Percentiles rank a stretch among this genome's conserved stretches.
Evolutionary conservation across 23 tunicate genomes (phyloP).

Genomic region (Trididemnum clinides): DNA sequence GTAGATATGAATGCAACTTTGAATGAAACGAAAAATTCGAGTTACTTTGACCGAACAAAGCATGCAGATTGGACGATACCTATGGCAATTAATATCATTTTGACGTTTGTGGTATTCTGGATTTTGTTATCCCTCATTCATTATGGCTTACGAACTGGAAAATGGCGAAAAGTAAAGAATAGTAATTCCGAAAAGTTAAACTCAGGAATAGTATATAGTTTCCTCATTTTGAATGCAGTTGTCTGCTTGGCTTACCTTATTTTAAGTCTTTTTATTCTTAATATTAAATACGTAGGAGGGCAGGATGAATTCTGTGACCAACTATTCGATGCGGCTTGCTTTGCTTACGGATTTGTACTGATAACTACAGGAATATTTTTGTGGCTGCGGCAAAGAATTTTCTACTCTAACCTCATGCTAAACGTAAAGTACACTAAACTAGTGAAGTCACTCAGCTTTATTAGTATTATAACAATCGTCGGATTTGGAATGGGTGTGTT

Average conservation of each 20-base stretch:
- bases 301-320: constrained; percentile 21
- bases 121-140: constrained; percentile 20
- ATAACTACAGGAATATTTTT: constrained; percentile 28
- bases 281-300: background rate
- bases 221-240: constrained; percentile 32
- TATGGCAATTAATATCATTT: background rate
- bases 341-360: constrained; percentile 15
- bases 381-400: constrained; percentile 59
- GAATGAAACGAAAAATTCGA: too few relatives aligned
- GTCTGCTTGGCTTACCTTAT: constrained; percentile 8
- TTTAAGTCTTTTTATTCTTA: constrained; percentile 1
- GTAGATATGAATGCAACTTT: too few relatives aligned
- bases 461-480: constrained; percentile 28
- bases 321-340: constrained; percentile 33
- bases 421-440: constrained; percentile 8
- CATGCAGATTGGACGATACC: constrained; percentile 29
- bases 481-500: background rate
- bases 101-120: constrained; percentile 16
- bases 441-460: constrained; percentile 28
- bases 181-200: background rate
- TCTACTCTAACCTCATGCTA: constrained; percentile 58
- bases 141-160: constrained; percentile 33
- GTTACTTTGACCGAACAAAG: background rate
- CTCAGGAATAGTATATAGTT: constrained; percentile 21
- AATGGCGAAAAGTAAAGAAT: constrained; percentile 8